phyloP scores from a whole-genome alignment of 1,140 invertebrate genomes.

The Brachionus calyciflorus region DNA sequence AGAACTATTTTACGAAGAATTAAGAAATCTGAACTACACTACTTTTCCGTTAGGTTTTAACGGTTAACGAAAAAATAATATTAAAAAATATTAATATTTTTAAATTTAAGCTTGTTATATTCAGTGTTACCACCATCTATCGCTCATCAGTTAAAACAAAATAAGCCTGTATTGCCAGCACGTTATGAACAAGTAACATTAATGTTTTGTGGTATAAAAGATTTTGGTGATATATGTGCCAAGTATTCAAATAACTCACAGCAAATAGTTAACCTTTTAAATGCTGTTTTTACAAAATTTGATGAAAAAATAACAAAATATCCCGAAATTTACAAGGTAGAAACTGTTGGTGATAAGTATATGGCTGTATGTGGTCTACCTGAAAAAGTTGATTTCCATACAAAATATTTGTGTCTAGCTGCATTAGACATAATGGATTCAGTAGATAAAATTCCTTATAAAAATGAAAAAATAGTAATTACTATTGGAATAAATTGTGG shows the following conservation, averaged over 20 bases:
- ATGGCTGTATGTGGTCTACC: slow-evolving; percentile 79
- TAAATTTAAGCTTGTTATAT: slow-evolving; percentile 73
- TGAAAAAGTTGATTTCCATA: slow-evolving; percentile 83
- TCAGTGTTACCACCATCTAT: slow-evolving; percentile 88
- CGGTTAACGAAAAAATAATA: background rate
- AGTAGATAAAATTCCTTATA: slow-evolving; percentile 77
- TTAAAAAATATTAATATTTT: background rate
- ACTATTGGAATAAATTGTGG: slow-evolving; percentile 62
- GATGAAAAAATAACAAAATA: slow-evolving; percentile 81
- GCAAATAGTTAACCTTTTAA: slow-evolving; percentile 58
- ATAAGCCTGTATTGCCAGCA: slow-evolving; percentile 65
- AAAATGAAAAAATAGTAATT: slow-evolving; percentile 64
- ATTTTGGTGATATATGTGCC: slow-evolving; percentile 57
- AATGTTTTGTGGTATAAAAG: slow-evolving; percentile 59
- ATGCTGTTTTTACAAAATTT: slow-evolving; percentile 57
- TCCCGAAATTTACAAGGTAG: slow-evolving; percentile 67
- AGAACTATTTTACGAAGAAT: too few species aligned
- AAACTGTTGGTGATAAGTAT: slow-evolving; percentile 60
- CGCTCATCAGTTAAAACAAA: slow-evolving; percentile 84
- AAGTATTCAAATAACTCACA: slow-evolving; percentile 54
- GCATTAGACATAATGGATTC: slow-evolving; percentile 95
- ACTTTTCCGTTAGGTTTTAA: background rate
- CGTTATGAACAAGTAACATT: slow-evolving; percentile 55
- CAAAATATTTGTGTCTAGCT: slow-evolving; percentile 83
- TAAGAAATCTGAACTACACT: too few species aligned